A percentile compares a stretch with the other conserved stretches of the same genome.
Conservation (phyloP, 2,888 invertebrate species). For the Aporophyla nigra region DNA sequence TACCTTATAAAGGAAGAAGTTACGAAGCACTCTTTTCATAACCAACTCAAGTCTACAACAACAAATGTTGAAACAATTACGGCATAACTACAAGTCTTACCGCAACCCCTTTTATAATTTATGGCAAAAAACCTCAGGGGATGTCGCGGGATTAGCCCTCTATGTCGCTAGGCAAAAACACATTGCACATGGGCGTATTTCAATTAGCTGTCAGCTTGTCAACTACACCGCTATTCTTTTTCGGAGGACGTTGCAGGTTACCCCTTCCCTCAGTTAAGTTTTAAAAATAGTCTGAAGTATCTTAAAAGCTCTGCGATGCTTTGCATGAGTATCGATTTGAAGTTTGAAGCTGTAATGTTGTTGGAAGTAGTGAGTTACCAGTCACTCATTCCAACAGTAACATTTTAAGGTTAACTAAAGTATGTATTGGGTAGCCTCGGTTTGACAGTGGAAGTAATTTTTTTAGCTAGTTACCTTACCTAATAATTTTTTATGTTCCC, state of each 20-base stretch:
- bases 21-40: background rate
- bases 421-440: background rate
- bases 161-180: constrained; percentile 84
- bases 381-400: background rate
- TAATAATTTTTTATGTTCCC: background rate
- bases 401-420: background rate
- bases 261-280: constrained; percentile 58
- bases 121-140: constrained; percentile 81
- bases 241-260: constrained; percentile 67
- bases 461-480: background rate
- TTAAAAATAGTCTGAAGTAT: constrained; percentile 66
- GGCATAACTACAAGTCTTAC: constrained; percentile 77
- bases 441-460: background rate
- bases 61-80: constrained; percentile 73
- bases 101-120: constrained; percentile 80
- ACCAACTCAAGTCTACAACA: constrained; percentile 11
- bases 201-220: constrained; percentile 91
- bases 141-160: constrained; percentile 87
- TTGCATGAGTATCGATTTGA: constrained; percentile 45
- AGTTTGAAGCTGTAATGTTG: constrained; percentile 9
- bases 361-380: background rate
- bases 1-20: no score
- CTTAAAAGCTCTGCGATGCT: constrained; percentile 56
- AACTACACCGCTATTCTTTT: constrained; percentile 83
- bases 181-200: constrained; percentile 88